Evolutionary conservation across 1,140 invertebrate species (phyloP).

Genomic region (Armadillidium nasatum): DNA sequence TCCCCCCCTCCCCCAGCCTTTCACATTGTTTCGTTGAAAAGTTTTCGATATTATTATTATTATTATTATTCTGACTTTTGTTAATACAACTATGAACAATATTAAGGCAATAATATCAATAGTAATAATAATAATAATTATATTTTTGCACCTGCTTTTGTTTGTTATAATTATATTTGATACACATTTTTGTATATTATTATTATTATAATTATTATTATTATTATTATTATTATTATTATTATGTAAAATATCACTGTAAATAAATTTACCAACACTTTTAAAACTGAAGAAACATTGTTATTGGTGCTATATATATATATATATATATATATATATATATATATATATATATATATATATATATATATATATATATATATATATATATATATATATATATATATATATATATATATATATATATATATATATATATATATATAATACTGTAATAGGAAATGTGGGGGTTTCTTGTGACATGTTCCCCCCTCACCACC

Average conservation of each 20-base stretch:
- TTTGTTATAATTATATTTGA: too few relatives aligned
- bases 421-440: background rate
- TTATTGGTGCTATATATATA: background rate
- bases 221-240: background rate
- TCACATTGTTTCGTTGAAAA: background rate
- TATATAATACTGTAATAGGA: background rate
- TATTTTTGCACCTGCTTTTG: too few relatives aligned
- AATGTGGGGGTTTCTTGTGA: too few relatives aligned
- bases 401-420: background rate
- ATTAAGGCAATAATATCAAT: too few relatives aligned
- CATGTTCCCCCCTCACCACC: too few relatives aligned
- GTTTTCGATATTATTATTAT: background rate
- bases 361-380: conserved; percentile 15
- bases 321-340: background rate
- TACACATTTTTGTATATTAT: background rate
- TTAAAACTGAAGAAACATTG: background rate
- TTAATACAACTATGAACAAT: too few relatives aligned
- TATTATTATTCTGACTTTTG: background rate
- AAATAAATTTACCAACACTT: background rate
- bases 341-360: conserved; percentile 8
- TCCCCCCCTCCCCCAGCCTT: background rate
- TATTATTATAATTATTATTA: background rate
- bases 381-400: conserved; percentile 15
- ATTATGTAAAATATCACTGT: background rate
- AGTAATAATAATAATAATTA: too few relatives aligned